phyloP scores from a whole-genome alignment of 2,113 vertebrate genomes.

The Dasypus novemcinctus region DNA sequence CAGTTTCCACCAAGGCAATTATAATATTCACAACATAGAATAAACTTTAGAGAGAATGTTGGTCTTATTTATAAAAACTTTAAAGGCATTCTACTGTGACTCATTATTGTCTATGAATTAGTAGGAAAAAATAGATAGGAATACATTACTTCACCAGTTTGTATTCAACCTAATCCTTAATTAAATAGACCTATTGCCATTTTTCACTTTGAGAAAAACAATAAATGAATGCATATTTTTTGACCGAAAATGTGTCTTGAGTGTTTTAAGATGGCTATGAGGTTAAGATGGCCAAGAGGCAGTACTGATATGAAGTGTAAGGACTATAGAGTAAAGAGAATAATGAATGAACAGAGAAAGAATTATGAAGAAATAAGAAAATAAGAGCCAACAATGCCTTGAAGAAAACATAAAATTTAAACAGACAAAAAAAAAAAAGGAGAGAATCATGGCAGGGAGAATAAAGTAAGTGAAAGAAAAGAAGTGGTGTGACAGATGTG shows the following conservation, averaged over 20 bases:
- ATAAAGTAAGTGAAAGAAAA: background rate
- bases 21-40: background rate
- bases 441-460: background rate
- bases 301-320: background rate
- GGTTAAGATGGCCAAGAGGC: background rate
- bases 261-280: background rate
- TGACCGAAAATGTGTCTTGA: background rate
- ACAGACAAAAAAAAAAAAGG: background rate
- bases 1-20: background rate
- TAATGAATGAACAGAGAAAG: background rate
- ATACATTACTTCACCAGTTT: background rate
- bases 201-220: background rate
- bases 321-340: background rate
- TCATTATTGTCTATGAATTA: background rate
- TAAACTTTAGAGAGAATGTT: conserved; percentile 4
- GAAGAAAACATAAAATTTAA: background rate
- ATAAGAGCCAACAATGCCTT: background rate
- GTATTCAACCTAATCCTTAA: background rate
- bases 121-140: background rate
- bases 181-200: background rate
- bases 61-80: background rate
- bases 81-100: background rate
- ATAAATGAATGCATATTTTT: background rate
- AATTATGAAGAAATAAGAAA: background rate
- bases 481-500: accelerated